Conservation (phyloP, 2,888 invertebrate species). For the Lomographa bimaculata region DNA sequence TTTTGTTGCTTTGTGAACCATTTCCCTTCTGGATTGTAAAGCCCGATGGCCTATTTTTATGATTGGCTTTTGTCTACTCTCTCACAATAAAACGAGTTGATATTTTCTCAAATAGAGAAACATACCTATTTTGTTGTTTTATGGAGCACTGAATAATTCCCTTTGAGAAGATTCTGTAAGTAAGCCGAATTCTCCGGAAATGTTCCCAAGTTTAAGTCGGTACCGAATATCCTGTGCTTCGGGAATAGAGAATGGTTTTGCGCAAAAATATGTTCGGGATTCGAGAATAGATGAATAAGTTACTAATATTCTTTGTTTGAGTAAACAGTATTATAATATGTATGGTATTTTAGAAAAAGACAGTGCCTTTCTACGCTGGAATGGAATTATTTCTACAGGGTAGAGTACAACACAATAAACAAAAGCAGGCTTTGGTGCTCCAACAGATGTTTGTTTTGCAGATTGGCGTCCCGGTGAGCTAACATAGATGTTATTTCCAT, state of each 20-base stretch:
- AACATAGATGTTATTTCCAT: conserved; percentile 5
- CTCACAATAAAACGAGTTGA: conserved; percentile 17
- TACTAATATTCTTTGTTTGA: too few relatives aligned
- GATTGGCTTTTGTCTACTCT: conserved; percentile 27
- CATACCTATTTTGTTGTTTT: conserved; percentile 3
- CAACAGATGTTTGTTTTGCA: conserved; percentile 5
- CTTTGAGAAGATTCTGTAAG: conserved; percentile 17
- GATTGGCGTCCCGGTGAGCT: conserved; percentile 9
- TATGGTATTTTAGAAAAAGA: too few relatives aligned
- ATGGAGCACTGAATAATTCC: conserved; percentile 17
- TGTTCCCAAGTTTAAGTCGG: conserved; percentile 11
- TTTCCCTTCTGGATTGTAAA: conserved; percentile 21
- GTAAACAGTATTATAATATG: too few relatives aligned
- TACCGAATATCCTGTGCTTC: conserved; percentile 5
- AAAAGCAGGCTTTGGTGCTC: too few relatives aligned
- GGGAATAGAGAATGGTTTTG: conserved; percentile 5
- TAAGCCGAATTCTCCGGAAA: conserved; percentile 14
- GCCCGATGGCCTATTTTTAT: conserved; percentile 24
- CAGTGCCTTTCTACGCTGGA: too few relatives aligned
- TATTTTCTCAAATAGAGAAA: conserved; percentile 14
- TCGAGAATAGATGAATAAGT: too few relatives aligned
- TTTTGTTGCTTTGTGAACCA: conserved; percentile 24
- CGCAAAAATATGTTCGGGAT: not conserved
- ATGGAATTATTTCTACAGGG: too few relatives aligned
- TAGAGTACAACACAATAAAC: too few relatives aligned